A percentile compares a stretch with the other conserved stretches of the same genome.
These are phyloP conservation scores for Menidia menidia DNA, from an alignment of 2,797 vertebrate genomes.

Conservation along the genomic window DNA sequence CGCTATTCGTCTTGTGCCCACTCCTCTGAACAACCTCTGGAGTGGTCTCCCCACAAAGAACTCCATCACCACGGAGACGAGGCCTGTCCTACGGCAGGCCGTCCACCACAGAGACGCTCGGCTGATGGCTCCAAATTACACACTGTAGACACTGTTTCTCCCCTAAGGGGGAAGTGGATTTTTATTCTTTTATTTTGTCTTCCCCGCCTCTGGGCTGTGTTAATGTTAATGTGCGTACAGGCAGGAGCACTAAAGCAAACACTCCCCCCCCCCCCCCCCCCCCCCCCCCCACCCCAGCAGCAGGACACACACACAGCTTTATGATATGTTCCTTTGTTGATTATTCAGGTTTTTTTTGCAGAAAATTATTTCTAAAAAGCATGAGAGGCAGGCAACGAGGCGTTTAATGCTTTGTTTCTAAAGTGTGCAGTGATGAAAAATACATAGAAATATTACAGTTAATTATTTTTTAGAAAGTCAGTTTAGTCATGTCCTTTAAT, in stretches of 20 bases:
- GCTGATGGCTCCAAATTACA: conserved; percentile 57
- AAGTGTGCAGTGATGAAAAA: no score
- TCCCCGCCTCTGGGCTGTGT: neutral
- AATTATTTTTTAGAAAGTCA: no score
- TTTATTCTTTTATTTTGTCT: neutral
- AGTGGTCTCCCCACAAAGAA: conserved; percentile 52
- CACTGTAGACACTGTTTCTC: conserved; percentile 24
- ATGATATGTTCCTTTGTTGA: no score
- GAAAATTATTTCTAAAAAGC: no score
- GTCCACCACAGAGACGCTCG: conserved; percentile 29
- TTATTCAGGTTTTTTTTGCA: no score
- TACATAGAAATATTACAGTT: no score
- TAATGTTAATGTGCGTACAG: conserved; percentile 42
- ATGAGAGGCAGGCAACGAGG: no score
- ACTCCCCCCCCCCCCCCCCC: conserved; percentile 33
- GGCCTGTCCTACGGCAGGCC: conserved; percentile 33
- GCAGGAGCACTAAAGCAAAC: conserved; percentile 43
- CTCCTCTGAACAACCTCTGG: conserved; percentile 51
- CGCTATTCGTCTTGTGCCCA: conserved; percentile 59
- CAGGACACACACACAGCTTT: conserved; percentile 25
- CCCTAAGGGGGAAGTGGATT: neutral
- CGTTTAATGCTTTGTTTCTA: no score
- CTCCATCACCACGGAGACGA: conserved; percentile 49
- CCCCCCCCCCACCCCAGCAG: conserved; percentile 36
- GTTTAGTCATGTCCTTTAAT: no score